Evolutionary conservation across 2,888 invertebrate genomes (phyloP).

Genomic region (Camponotus fellah): DNA sequence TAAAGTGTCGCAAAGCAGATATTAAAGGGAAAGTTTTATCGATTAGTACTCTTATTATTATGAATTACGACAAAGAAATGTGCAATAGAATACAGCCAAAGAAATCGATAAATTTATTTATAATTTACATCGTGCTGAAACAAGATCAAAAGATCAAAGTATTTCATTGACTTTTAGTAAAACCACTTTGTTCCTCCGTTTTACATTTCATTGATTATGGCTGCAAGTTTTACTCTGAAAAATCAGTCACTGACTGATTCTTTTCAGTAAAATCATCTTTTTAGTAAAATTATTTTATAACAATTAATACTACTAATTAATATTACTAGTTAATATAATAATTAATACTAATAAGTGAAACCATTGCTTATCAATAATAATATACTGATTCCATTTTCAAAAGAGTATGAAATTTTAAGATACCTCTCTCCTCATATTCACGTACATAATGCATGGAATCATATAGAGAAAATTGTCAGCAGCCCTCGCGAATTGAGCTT

Average conservation of each 20-base stretch:
- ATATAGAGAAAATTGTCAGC: not conserved
- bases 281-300: not conserved
- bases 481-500: constrained; percentile 12
- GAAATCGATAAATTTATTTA: not conserved
- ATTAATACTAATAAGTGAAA: not conserved
- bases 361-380: not conserved
- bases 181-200: not conserved
- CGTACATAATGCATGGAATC: not conserved
- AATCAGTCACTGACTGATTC: not conserved
- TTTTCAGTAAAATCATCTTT: not conserved
- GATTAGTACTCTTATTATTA: not conserved
- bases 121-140: not conserved
- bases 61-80: not conserved
- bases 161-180: not conserved
- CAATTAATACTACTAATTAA: no score
- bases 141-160: not conserved
- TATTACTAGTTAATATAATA: no score
- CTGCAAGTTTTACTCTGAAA: not conserved
- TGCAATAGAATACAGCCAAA: not conserved
- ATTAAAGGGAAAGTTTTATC: not conserved
- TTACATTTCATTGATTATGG: not conserved
- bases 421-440: not conserved
- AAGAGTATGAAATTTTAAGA: not conserved
- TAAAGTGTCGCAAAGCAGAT: not conserved
- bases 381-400: not conserved